Evolutionary conservation across 2,888 invertebrate genomes (phyloP), one percentile per base, ranked within the genome.

Genomic region (Laspeyria flexula): DNA sequence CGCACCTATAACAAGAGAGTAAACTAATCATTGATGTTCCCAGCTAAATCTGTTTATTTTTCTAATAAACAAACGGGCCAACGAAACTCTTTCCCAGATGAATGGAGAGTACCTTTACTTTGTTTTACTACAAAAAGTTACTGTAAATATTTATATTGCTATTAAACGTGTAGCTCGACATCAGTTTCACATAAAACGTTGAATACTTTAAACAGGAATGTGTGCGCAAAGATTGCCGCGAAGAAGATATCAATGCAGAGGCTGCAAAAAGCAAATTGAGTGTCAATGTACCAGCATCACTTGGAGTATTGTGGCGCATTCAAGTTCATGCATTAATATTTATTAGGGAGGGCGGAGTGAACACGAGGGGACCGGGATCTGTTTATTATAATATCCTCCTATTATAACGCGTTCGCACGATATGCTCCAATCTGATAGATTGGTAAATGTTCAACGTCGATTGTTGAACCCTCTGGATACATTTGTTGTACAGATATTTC

Each of bases 311-410:
- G 85, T 82, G 79, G 77, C 79, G 80, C 83, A 83, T 86, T 89
- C 85, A 90, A 87, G 90, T 88, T 90, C 86, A 85, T 85, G 85
- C 86, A 90, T 91, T 91, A 89, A 90, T 90, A 91, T 90, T 90
- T 90, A 89, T 90, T 90, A 86, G 88, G 84, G 86, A 85, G 86
- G 83, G 83, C 55, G 58, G 69, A 71, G 65, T 60, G 69, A 63
- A 60, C 65, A 63, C 67, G 83, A 86, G 90, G 88, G 89, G 88
- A 75, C 85, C 81, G 80, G 78, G 85, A 85, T 87, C 89, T 88
- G 90, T 91, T 91, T 90, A 91, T 90, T 91, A 90, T 91, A 90
- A 92, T 92, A 88, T 91, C 91, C 91, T 85, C 85, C 77, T 86
- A 90, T 90, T 90, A 90, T 89, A 86, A 88, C 87, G 88, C 88